Base-by-base conservation (phyloP, 2,888 invertebrate species). In the Philonicus albiceps region DNA sequence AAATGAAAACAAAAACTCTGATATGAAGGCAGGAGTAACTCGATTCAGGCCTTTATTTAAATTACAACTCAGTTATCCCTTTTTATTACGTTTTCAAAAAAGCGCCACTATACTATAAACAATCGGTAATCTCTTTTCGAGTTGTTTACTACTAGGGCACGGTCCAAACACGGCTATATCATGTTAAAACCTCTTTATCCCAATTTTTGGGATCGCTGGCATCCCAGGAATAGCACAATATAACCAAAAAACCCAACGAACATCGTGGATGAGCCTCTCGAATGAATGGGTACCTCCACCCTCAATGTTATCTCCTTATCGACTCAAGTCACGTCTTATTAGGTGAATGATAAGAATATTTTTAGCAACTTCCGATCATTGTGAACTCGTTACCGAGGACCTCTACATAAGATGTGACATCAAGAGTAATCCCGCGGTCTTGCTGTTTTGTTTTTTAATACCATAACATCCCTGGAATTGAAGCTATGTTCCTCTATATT, bases 321-420 rank as follows among this genome's bases (percentile, higher is more conserved):
- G 34, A 81, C 27, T 22, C 81, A 16, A 64, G 81, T 81, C 81
- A 81, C 81, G 81, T 81, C 81, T 81, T 81, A 81, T 81, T 81
- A 81, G 55, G 81, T 37, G 81, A 81, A 81, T 81, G 81, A 81
- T 81, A 81, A 81, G 81, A 81, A 81, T 81, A 81, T 81, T 81
- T 81, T 81, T 81, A 81, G 81, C 64, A 81, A 81, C 81, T 81
- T 81, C 64, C 64, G 34, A 81, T 55, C 55, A 81, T 81, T 81
- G 53, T 64, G 81, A 81, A 81, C 55, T 81, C 81, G 81, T 81
- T 81, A 81, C 37, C 34, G 81, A 30, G 49, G 53, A 55, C 34
- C 55, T 34, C 55, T 7, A 64, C 31, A 31, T 81, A 64, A 74
- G 34, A 74, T 64, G 22, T 64, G 27, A 64, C 27, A 64, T 64